phyloP scores from a whole-genome alignment of 53 echinoderm and acorn worm species.

The Hippasteria phrygiana region DNA sequence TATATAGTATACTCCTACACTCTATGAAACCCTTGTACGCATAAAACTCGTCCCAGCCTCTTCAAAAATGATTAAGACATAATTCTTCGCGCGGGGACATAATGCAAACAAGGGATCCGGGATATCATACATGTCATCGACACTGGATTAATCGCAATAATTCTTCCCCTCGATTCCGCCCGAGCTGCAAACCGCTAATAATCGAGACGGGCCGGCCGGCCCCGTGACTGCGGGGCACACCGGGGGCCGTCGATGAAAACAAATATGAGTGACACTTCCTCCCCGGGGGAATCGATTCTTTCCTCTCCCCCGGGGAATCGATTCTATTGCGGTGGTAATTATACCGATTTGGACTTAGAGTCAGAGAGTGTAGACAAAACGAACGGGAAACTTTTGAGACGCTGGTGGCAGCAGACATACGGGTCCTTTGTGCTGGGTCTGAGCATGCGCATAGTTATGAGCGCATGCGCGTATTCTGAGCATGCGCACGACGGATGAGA shows the following conservation, averaged over 20 bases:
- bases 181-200: constrained; percentile 14
- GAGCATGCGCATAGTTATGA: no score
- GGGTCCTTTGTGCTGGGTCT: no score
- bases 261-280: constrained; percentile 60
- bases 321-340: constrained; percentile 45
- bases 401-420: no score
- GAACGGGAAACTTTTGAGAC: no score
- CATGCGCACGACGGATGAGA: no score
- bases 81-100: not conserved
- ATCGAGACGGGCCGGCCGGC: constrained; percentile 2
- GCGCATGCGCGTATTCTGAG: no score
- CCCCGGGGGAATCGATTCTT: constrained; percentile 20
- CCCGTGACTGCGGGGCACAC: constrained; percentile 38
- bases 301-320: constrained; percentile 13
- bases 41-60: not conserved
- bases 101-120: constrained; percentile 8
- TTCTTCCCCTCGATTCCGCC: not conserved
- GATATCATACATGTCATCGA: constrained; percentile 50
- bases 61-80: constrained; percentile 43
- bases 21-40: not conserved
- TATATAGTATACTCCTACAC: not conserved
- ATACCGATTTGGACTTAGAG: not conserved
- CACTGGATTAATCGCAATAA: constrained; percentile 36
- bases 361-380: not conserved
- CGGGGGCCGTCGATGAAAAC: constrained; percentile 56